Conservation (phyloP, 2,113 vertebrate genomes). For the Neopipo cinnamomea region DNA sequence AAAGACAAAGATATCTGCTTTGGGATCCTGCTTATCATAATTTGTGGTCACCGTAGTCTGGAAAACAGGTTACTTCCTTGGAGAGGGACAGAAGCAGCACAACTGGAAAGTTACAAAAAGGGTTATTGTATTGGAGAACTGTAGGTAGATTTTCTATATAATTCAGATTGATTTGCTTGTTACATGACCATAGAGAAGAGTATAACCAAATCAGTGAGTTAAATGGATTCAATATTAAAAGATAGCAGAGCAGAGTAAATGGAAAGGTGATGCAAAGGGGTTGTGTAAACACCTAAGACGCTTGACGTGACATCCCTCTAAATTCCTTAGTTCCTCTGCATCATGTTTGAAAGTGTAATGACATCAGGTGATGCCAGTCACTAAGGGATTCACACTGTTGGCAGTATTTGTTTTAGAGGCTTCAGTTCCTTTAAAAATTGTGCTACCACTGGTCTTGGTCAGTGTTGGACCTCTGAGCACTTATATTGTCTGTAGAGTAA, state of each 20-base stretch:
- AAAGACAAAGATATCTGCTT: neutral
- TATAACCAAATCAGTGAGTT: neutral
- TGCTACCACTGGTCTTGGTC: neutral
- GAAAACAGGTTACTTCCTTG: neutral
- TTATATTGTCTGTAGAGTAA: neutral
- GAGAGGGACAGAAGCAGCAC: neutral
- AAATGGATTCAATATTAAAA: neutral
- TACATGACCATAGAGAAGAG: neutral
- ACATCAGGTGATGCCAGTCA: neutral
- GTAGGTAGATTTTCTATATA: neutral
- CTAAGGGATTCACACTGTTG: neutral
- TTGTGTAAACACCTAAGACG: neutral
- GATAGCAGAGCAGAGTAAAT: neutral
- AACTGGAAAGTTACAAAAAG: neutral
- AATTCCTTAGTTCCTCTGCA: neutral
- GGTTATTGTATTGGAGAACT: neutral
- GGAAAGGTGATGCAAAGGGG: neutral
- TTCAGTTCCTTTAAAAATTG: neutral
- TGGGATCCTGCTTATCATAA: neutral
- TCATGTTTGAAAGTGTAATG: neutral
- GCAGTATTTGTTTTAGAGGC: neutral
- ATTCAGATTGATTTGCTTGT: neutral
- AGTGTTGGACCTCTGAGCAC: neutral
- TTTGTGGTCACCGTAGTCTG: neutral
- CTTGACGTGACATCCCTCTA: accelerated